A percentile compares a stretch with the other conserved stretches of the same genome.
Evolutionary conservation across 2,797 vertebrate genomes (phyloP).

Genomic region (Enoplosus armatus): DNA sequence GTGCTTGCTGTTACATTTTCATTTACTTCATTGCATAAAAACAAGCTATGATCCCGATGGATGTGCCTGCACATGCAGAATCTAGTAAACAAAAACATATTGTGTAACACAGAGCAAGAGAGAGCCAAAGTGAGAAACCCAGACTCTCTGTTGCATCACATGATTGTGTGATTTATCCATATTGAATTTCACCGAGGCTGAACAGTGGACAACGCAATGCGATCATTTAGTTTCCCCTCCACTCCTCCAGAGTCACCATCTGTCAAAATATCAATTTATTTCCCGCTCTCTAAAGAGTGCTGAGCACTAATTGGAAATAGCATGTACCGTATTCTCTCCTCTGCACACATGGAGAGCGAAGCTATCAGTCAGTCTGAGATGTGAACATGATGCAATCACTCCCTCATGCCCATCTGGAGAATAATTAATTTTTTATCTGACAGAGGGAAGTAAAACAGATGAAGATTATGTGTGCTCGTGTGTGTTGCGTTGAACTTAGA

Average conservation of each 20-base stretch:
- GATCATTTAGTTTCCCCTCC: constrained; percentile 36
- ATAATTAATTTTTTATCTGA: constrained; percentile 41
- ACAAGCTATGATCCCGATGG: neutral
- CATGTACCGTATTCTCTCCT: constrained; percentile 41
- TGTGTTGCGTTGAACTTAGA: constrained; percentile 2
- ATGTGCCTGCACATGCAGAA: constrained; percentile 2
- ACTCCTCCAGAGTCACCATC: constrained; percentile 52
- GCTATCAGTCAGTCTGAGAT: constrained; percentile 55
- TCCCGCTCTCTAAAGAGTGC: constrained; percentile 46
- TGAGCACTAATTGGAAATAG: constrained; percentile 68
- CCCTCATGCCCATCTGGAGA: constrained; percentile 43
- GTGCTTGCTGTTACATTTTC: neutral
- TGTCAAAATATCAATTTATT: constrained; percentile 64
- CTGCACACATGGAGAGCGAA: constrained; percentile 36
- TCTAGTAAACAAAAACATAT: neutral
- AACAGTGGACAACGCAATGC: constrained; percentile 29
- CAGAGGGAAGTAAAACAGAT: constrained; percentile 14
- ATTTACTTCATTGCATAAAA: constrained; percentile 5
- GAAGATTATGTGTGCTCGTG: constrained; percentile 9
- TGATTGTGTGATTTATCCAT: constrained; percentile 26
- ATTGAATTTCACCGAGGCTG: constrained; percentile 34
- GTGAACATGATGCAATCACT: constrained; percentile 60
- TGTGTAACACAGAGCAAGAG: neutral
- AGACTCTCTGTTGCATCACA: constrained; percentile 26
- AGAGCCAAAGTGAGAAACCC: neutral